Evolutionary conservation across 2,888 invertebrate species (phyloP).

Genomic region (Gandaritis pyraliata): DNA sequence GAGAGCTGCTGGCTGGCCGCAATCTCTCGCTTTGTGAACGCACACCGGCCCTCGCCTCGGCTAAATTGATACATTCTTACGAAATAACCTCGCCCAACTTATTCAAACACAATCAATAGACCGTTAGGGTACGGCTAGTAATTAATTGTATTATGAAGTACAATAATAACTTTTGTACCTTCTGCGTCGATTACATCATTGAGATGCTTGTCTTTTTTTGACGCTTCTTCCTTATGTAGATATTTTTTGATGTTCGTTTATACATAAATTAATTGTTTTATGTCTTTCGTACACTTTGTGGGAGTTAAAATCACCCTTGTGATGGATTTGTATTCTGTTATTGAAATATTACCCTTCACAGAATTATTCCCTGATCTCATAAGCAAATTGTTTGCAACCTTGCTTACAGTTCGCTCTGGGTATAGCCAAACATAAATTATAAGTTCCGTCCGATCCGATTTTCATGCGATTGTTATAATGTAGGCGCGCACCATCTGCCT

Average conservation of each 20-base stretch:
- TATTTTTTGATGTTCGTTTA: neutral
- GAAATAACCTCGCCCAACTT: slow-evolving; percentile 80
- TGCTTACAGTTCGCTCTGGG: slow-evolving; percentile 25
- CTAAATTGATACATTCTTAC: slow-evolving; percentile 81
- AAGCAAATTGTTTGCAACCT: slow-evolving; percentile 32
- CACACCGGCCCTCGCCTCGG: slow-evolving; percentile 73
- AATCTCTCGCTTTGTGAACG: slow-evolving; percentile 71
- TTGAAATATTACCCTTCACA: slow-evolving; percentile 23
- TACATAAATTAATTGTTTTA: neutral
- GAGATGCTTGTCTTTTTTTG: neutral
- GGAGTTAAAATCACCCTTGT: neutral
- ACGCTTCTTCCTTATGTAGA: slow-evolving; percentile 1
- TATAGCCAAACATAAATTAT: slow-evolving; percentile 33
- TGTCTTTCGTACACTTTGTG: neutral
- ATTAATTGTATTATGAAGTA: slow-evolving; percentile 15
- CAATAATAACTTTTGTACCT: slow-evolving; percentile 8
- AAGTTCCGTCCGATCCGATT: slow-evolving; percentile 34
- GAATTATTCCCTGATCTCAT: slow-evolving; percentile 26
- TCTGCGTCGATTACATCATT: slow-evolving; percentile 10
- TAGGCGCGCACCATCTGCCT: slow-evolving; percentile 36
- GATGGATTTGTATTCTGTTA: slow-evolving; percentile 8
- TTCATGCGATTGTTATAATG: slow-evolving; percentile 37
- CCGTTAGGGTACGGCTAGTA: slow-evolving; percentile 53
- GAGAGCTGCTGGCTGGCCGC: slow-evolving; percentile 60
- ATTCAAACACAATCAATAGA: slow-evolving; percentile 71